A percentile compares a stretch with the other conserved stretches of the same genome.
Evolutionary conservation across 1,140 invertebrate genomes (phyloP).

Genomic region (Megathymus violae): DNA sequence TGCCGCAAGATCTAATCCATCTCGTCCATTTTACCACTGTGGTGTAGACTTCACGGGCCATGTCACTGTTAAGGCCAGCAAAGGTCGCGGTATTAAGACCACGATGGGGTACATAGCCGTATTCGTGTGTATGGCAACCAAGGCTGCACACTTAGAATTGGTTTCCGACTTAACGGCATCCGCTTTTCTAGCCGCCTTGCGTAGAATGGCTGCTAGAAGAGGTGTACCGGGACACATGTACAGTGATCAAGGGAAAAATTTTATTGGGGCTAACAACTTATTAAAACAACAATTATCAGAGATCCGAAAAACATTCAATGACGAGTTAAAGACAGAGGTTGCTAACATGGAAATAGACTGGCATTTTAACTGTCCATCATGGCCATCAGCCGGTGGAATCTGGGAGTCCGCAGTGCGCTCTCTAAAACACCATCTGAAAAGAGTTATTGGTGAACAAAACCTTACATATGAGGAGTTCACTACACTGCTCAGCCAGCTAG

Average conservation of each 20-base stretch:
- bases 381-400: no score
- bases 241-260: constrained; percentile 1
- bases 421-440: neutral
- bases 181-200: neutral
- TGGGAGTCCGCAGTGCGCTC: no score
- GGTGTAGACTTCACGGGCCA: neutral
- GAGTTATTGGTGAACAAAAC: neutral
- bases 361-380: no score
- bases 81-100: neutral
- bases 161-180: neutral
- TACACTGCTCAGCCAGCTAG: neutral
- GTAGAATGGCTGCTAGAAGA: neutral
- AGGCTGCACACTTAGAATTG: neutral
- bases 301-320: constrained; percentile 1
- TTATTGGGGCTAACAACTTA: constrained; percentile 5
- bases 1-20: constrained; percentile 1
- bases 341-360: no score
- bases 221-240: neutral
- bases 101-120: no score
- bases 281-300: neutral
- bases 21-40: neutral
- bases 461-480: constrained; percentile 5
- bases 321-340: neutral
- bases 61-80: constrained; percentile 6
- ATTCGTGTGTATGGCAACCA: constrained; percentile 3